A percentile compares a stretch with the other conserved stretches of the same genome.
These are phyloP conservation scores for Buceros bicornis DNA, from an alignment of 2,797 vertebrate species.

Conservation along the genomic window DNA sequence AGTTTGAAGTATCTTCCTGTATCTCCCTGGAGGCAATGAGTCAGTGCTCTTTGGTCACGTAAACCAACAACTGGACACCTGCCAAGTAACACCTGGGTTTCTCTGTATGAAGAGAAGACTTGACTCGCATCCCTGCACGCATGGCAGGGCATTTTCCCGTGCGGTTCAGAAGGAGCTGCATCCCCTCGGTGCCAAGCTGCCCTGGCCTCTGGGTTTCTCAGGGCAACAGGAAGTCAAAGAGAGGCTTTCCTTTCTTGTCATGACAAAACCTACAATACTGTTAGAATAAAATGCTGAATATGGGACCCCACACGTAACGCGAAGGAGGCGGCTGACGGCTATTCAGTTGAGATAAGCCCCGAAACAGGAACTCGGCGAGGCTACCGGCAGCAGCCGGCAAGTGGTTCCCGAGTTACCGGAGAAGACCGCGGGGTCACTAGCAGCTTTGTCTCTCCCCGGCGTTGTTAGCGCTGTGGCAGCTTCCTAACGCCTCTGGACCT, in stretches of 20 bases:
- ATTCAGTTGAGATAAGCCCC: accelerated
- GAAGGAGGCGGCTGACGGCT: background rate
- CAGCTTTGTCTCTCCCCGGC: background rate
- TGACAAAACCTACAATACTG: too few relatives aligned
- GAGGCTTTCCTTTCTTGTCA: background rate
- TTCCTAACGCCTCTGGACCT: accelerated
- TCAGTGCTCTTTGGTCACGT: background rate
- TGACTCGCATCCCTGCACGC: accelerated
- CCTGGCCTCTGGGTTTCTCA: background rate
- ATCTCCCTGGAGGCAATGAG: background rate
- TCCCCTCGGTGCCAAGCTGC: background rate
- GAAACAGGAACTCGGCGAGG: accelerated
- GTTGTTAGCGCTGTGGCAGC: background rate
- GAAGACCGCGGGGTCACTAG: accelerated
- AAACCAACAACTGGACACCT: background rate
- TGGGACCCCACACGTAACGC: accelerated
- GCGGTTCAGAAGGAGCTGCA: accelerated
- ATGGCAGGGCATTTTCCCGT: accelerated
- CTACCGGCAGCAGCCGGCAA: background rate
- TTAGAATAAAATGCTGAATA: background rate
- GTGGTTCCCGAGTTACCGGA: accelerated
- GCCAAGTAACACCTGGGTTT: background rate
- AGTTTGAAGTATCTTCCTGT: background rate
- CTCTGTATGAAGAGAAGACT: background rate
- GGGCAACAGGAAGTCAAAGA: background rate